Percentiles rank a stretch among this genome's conserved stretches.
Evolutionary conservation across 2,113 vertebrate species (phyloP).

Genomic region (Ceyx cyanopectus): DNA sequence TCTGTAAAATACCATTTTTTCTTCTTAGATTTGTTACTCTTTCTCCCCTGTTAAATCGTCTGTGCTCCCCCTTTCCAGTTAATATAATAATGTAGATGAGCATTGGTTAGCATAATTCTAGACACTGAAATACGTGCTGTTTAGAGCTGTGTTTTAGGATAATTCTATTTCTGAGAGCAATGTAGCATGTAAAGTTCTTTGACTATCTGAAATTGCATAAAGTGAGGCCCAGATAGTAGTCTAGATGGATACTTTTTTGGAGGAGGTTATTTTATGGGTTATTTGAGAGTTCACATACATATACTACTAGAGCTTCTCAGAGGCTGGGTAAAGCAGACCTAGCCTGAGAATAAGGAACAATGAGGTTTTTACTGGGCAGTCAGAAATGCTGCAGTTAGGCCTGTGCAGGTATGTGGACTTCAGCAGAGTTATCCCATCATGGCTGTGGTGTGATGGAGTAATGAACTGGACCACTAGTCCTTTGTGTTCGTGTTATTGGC

Average conservation of each 20-base stretch:
- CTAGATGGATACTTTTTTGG: not conserved
- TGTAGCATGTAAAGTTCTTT: constrained; percentile 56
- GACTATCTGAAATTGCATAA: constrained; percentile 25
- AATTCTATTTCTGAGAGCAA: constrained; percentile 56
- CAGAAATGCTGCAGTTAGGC: not conserved
- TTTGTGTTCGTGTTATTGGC: accelerated
- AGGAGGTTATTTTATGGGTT: not conserved
- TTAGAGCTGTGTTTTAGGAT: constrained; percentile 37
- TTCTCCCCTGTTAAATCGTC: constrained; percentile 54
- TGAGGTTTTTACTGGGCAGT: not conserved
- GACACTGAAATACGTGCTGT: constrained; percentile 35
- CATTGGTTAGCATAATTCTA: constrained; percentile 62
- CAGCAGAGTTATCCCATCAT: not conserved
- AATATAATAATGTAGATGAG: constrained; percentile 69
- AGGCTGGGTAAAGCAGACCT: not conserved
- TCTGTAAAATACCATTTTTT: constrained; percentile 6
- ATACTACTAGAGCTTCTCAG: not conserved
- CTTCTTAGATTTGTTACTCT: constrained; percentile 59
- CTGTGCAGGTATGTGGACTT: not conserved
- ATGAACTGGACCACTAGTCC: not conserved
- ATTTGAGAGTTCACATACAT: not conserved
- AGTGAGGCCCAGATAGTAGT: constrained; percentile 7
- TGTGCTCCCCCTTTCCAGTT: constrained; percentile 57
- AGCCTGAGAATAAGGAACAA: not conserved
- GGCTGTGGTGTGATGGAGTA: not conserved